Evolutionary conservation across 2,797 vertebrate species (phyloP).

Genomic region (Threskiornis aethiopicus): DNA sequence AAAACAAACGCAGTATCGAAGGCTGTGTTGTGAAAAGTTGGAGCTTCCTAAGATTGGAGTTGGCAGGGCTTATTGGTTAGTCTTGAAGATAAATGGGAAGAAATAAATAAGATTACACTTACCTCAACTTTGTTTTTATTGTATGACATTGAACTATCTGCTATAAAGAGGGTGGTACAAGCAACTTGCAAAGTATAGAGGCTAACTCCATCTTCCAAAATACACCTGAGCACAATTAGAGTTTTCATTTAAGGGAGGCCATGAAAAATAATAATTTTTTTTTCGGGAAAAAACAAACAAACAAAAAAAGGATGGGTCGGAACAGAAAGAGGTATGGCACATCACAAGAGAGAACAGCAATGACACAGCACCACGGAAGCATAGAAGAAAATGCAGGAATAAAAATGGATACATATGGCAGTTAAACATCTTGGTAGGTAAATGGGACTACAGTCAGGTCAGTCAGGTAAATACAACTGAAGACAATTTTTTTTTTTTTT

Average conservation of each 20-base stretch:
- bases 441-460: neutral
- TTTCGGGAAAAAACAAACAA: neutral
- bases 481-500: neutral
- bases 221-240: neutral
- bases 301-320: neutral
- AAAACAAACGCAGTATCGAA: neutral
- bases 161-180: neutral
- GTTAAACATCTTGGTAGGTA: neutral
- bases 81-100: neutral
- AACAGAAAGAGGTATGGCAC: neutral
- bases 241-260: neutral
- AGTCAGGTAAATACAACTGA: neutral
- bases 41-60: neutral
- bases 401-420: neutral
- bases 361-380: neutral
- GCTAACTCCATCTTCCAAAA: neutral
- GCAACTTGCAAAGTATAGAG: neutral
- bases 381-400: neutral
- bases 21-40: neutral
- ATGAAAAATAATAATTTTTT: neutral
- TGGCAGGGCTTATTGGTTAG: neutral
- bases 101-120: neutral
- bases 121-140: neutral
- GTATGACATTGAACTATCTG: neutral
- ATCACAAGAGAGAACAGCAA: neutral